Percentiles rank a stretch among this genome's conserved stretches.
Evolutionary conservation across 2,113 vertebrate genomes (phyloP).

Genomic region (Archilochus colubris): DNA sequence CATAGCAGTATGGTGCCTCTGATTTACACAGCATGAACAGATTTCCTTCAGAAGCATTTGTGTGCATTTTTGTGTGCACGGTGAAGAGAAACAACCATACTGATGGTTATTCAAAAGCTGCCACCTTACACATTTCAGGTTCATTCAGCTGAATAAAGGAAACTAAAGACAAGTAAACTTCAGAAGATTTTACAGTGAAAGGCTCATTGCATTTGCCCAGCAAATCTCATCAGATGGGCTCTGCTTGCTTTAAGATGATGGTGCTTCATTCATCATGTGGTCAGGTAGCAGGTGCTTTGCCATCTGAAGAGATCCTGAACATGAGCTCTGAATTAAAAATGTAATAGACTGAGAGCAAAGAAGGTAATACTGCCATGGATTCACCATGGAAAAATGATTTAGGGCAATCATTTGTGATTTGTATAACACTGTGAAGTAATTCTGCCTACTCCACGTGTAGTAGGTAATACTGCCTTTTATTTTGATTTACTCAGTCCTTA

Average conservation of each 20-base stretch:
- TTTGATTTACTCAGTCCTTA: neutral
- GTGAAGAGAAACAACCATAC: neutral
- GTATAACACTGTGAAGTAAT: neutral
- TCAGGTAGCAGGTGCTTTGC: constrained; percentile 8
- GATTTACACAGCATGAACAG: neutral
- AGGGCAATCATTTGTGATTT: neutral
- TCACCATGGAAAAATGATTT: neutral
- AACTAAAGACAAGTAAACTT: constrained; percentile 21
- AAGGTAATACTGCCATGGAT: neutral
- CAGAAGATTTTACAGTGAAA: neutral
- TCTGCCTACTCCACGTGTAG: neutral
- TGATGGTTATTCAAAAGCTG: neutral
- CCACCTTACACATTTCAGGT: neutral
- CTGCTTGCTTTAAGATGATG: neutral
- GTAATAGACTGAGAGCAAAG: neutral
- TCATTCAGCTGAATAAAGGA: neutral
- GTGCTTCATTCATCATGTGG: neutral
- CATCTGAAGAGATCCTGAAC: neutral
- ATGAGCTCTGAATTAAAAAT: constrained; percentile 30
- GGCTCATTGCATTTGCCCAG: neutral
- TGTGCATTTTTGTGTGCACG: neutral
- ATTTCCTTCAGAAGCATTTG: neutral
- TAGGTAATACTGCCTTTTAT: neutral
- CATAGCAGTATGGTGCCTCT: neutral
- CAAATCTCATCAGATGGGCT: neutral